Evolutionary conservation across 1,140 invertebrate species (phyloP), one percentile per base, ranked within the genome.

Genomic region (Carposina sasakii): DNA sequence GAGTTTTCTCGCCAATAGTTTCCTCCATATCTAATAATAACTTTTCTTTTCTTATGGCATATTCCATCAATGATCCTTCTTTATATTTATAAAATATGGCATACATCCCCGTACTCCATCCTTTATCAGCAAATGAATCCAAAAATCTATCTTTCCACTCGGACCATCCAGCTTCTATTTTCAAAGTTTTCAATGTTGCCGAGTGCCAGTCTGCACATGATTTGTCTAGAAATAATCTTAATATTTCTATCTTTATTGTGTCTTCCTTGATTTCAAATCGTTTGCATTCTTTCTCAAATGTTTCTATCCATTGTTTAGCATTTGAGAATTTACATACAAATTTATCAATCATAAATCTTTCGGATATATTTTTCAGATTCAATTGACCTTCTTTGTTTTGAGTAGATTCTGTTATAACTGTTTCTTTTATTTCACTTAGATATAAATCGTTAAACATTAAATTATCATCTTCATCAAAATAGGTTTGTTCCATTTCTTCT

Each of bases 211-310:
- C 66, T 15, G 17, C 20, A 31, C 63, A 69, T 17, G 54, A 57
- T 50, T 62, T 63, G 24, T 69, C 67, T 16, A 69, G 24, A 52
- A 73, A 70, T 51, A 62, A 41, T 60, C 56, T 71, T 2, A 64
- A 61, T 1, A 60, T 57, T 60, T 71, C 63, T 50, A 69, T 71
- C 57, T 60, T 71, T 53, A 54, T 43, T 39, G 60, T 51, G 22
- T 62, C 49, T 57, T 53, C 40, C 36, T 10, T 33, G 19, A 69
- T 54, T 31, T 54, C 30, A 43, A 61, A 71, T 10, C 65, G 52
- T 41, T 19, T 46, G 62, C 61, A 73, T 60, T 71, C 60, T 48
- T 43, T 68, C 54, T 71, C 55, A 68, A 74, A 74, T 41, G 34
- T 26, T 26, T 67, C 53, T 19, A 68, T 60, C 65, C 67, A 73